These are phyloP conservation scores for Zapornia atra DNA, from an alignment of 2,113 vertebrate species.

Conservation along the genomic window DNA sequence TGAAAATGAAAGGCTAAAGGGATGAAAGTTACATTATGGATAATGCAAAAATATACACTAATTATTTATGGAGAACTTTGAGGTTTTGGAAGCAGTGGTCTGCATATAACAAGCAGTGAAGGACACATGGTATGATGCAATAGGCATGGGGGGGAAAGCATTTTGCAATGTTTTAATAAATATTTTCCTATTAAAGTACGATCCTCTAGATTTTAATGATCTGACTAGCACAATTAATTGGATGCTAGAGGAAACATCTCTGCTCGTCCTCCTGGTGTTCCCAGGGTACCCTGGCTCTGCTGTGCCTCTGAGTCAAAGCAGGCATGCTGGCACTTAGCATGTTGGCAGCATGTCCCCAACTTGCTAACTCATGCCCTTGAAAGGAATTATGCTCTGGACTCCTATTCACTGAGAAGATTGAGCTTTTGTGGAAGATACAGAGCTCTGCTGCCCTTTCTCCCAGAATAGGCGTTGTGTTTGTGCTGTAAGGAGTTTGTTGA, in stretches of 20 bases:
- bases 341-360: neutral
- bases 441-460: neutral
- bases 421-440: neutral
- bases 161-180: neutral
- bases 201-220: neutral
- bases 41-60: neutral
- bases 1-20: neutral
- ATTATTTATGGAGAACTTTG: neutral
- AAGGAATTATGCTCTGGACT: neutral
- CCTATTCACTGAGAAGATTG: neutral
- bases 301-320: neutral
- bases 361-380: neutral
- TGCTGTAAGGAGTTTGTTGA: neutral
- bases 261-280: neutral
- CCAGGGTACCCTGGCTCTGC: neutral
- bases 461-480: neutral
- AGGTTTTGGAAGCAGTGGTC: neutral
- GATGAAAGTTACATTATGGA: neutral
- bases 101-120: neutral
- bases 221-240: neutral
- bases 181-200: neutral
- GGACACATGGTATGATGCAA: neutral
- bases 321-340: neutral
- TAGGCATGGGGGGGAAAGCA: neutral
- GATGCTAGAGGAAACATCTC: neutral